These are phyloP conservation scores for Nasonovia ribisnigri DNA, from an alignment of 2,888 invertebrate genomes.

Conservation along the genomic window DNA sequence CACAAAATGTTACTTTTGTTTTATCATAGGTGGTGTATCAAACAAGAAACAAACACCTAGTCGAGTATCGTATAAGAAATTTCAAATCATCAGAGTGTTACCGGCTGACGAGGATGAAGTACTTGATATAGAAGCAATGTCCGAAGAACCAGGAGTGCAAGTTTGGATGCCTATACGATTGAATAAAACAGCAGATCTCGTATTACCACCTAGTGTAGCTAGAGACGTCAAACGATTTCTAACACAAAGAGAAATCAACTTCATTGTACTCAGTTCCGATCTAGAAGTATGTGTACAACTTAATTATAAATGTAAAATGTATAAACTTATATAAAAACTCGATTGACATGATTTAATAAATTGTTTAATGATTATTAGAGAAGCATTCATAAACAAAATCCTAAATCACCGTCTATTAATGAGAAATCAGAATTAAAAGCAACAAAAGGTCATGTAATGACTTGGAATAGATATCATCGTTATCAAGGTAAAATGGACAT, in stretches of 20 bases:
- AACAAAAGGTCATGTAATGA: conserved; percentile 76
- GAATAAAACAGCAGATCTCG: conserved; percentile 77
- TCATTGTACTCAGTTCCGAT: conserved; percentile 79
- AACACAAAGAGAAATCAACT: conserved; percentile 76
- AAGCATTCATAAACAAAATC: conserved; percentile 79
- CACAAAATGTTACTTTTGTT: neutral
- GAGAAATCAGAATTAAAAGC: conserved; percentile 75
- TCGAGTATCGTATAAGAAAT: conserved; percentile 66
- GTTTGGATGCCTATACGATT: conserved; percentile 76
- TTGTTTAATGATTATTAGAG: conserved; percentile 71
- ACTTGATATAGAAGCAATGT: conserved; percentile 72
- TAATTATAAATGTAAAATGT: neutral
- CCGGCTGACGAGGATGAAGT: conserved; percentile 69
- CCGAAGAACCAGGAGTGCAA: conserved; percentile 74
- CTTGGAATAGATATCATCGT: conserved; percentile 81
- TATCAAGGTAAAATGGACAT: conserved; percentile 72
- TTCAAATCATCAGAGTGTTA: conserved; percentile 67
- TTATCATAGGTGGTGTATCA: conserved; percentile 16
- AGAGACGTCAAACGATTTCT: conserved; percentile 75
- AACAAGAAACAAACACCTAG: conserved; percentile 31
- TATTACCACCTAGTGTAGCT: conserved; percentile 79
- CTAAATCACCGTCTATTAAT: conserved; percentile 75
- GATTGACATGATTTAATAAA: neutral
- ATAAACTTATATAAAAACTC: neutral
- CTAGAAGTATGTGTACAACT: conserved; percentile 74